phyloP scores from a whole-genome alignment of 2,888 invertebrate species.

The Andricus curvator region DNA sequence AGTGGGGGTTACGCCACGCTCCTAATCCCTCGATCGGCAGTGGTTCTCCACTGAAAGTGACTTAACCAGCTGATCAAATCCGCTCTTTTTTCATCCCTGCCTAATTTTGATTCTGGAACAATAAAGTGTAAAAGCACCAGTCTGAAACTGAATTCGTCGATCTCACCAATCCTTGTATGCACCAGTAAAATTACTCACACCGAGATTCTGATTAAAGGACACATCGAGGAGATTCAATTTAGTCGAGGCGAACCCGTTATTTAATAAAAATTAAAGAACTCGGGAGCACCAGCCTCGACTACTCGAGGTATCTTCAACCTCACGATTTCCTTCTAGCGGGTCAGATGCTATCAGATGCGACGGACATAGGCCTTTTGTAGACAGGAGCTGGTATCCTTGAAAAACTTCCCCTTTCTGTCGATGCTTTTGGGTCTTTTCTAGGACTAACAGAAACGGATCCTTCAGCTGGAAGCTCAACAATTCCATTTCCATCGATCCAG shows the following conservation, averaged over 20 bases:
- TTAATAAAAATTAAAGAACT: slow-evolving; percentile 30
- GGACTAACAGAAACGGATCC: slow-evolving; percentile 77
- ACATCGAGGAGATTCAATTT: slow-evolving; percentile 41
- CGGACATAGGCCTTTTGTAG: slow-evolving; percentile 74
- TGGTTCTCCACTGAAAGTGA: not conserved
- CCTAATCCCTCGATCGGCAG: not conserved
- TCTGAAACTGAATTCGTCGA: not conserved
- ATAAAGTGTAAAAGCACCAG: slow-evolving; percentile 16
- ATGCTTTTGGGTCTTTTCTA: slow-evolving; percentile 79
- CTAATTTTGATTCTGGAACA: slow-evolving; percentile 32
- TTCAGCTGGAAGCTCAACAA: slow-evolving; percentile 78
- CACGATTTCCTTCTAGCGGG: not conserved
- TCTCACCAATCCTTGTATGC: slow-evolving; percentile 9
- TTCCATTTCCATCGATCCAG: slow-evolving; percentile 87
- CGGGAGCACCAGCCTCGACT: slow-evolving; percentile 58
- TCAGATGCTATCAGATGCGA: slow-evolving; percentile 73
- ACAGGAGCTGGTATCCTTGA: slow-evolving; percentile 81
- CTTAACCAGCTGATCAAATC: not conserved
- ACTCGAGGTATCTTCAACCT: slow-evolving; percentile 37
- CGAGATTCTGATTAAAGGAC: slow-evolving; percentile 44
- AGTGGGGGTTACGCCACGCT: not conserved
- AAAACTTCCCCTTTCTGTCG: slow-evolving; percentile 75
- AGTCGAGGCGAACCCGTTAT: slow-evolving; percentile 54
- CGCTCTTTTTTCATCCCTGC: not conserved
- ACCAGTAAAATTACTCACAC: slow-evolving; percentile 31